These are phyloP conservation scores for Loris lydekkerianus DNA, from an alignment of 2,797 vertebrate species.

Conservation along the genomic window DNA sequence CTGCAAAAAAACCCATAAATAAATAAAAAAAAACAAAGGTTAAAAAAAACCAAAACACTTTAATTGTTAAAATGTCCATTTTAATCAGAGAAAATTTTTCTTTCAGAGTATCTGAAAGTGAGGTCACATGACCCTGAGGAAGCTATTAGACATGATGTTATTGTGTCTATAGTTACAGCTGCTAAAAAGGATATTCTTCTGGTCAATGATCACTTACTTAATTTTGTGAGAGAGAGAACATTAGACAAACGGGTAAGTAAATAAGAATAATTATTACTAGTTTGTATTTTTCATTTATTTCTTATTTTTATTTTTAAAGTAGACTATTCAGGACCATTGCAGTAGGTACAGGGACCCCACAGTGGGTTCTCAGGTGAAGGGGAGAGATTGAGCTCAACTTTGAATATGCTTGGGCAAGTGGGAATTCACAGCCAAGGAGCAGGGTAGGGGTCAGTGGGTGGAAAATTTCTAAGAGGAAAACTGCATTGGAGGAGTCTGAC, in stretches of 20 bases:
- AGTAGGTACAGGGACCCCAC: too few species aligned
- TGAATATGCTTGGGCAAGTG: too few species aligned
- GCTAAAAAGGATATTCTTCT: constrained; percentile 98
- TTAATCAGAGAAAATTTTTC: constrained; percentile 69
- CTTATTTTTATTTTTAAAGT: too few species aligned
- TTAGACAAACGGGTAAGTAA: constrained; percentile 97
- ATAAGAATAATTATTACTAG: constrained; percentile 71
- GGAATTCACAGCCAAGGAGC: too few species aligned
- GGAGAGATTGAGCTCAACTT: too few species aligned
- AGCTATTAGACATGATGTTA: constrained; percentile 98
- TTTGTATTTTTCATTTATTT: constrained; percentile 1
- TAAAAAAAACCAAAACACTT: not conserved
- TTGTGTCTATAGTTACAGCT: constrained; percentile 98
- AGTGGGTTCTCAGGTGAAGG: too few species aligned
- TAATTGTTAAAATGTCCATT: constrained; percentile 56
- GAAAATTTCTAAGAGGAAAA: too few species aligned
- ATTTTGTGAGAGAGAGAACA: constrained; percentile 98
- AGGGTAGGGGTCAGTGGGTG: too few species aligned
- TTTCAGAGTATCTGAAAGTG: constrained; percentile 96
- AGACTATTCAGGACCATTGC: too few species aligned
- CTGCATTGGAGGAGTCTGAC: too few species aligned
- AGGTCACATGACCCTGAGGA: constrained; percentile 98
- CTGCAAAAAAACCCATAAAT: too few species aligned
- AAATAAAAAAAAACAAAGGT: too few species aligned
- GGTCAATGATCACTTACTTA: constrained; percentile 97